A percentile compares a stretch with the other conserved stretches of the same genome.
phyloP scores from a whole-genome alignment of 2,888 invertebrate species.

The Ormia ochracea region DNA sequence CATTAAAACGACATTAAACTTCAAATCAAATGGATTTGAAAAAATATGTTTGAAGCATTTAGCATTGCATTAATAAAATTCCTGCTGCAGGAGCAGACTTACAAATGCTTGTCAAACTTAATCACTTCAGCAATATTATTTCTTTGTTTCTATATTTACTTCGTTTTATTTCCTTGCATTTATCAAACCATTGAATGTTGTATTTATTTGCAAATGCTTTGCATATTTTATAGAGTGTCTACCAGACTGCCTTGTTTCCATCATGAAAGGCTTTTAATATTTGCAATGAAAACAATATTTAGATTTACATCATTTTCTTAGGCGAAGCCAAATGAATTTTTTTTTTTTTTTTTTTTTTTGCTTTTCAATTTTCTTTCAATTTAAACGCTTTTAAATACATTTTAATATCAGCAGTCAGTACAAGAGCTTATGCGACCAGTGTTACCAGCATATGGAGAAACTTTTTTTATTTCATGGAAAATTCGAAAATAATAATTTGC shows the following conservation, averaged over 20 bases:
- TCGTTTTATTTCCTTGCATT: not conserved
- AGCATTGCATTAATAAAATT: no score
- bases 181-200: not conserved
- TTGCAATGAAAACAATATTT: slow-evolving; percentile 35
- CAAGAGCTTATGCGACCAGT: not conserved
- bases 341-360: no score
- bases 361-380: not conserved
- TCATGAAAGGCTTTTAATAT: slow-evolving; percentile 28
- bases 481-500: no score
- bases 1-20: no score
- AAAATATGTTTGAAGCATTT: no score
- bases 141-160: not conserved
- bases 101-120: not conserved
- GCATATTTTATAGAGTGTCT: slow-evolving; percentile 7
- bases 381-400: not conserved
- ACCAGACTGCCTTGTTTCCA: not conserved
- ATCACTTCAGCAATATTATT: slow-evolving; percentile 1
- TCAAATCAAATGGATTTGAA: no score
- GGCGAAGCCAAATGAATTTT: slow-evolving; percentile 31
- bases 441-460: slow-evolving; percentile 12
- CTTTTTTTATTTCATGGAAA: no score
- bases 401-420: slow-evolving; percentile 2
- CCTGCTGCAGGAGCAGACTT: no score
- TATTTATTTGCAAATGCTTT: not conserved
- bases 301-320: slow-evolving; percentile 31